Conservation (phyloP, 2,888 invertebrate species). For the Lagria hirta region DNA sequence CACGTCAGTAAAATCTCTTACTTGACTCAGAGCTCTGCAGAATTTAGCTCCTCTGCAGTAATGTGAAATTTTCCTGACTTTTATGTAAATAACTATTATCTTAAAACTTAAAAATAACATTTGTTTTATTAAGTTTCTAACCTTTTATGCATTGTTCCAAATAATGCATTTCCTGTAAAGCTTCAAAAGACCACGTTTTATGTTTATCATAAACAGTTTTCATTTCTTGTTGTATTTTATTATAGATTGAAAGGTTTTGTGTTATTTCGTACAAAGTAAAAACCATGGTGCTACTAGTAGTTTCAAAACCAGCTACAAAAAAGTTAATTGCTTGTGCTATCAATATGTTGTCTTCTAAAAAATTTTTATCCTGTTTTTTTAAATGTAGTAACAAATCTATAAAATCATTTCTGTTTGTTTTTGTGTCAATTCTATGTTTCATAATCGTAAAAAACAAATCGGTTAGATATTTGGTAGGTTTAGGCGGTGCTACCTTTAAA, state of each 20-base stretch:
- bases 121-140: no score
- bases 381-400: conserved; percentile 11
- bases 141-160: conserved; percentile 54
- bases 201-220: conserved; percentile 57
- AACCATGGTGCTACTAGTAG: conserved; percentile 52
- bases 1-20: no score
- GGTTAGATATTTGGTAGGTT: conserved; percentile 1
- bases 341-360: conserved; percentile 26
- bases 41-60: no score
- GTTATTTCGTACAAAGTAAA: conserved; percentile 53
- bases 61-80: no score
- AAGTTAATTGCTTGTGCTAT: conserved; percentile 51
- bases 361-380: conserved; percentile 9
- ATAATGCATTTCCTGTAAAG: conserved; percentile 54
- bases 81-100: no score
- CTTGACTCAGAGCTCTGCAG: no score
- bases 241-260: conserved; percentile 49
- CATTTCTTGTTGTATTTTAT: conserved; percentile 52
- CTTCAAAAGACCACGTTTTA: conserved; percentile 51
- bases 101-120: no score
- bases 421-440: not conserved
- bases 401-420: conserved; percentile 13
- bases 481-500: conserved; percentile 6
- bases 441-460: conserved; percentile 8
- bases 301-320: conserved; percentile 56